phyloP scores from a whole-genome alignment of 2,113 vertebrate genomes.

The Ictalurus furcatus region DNA sequence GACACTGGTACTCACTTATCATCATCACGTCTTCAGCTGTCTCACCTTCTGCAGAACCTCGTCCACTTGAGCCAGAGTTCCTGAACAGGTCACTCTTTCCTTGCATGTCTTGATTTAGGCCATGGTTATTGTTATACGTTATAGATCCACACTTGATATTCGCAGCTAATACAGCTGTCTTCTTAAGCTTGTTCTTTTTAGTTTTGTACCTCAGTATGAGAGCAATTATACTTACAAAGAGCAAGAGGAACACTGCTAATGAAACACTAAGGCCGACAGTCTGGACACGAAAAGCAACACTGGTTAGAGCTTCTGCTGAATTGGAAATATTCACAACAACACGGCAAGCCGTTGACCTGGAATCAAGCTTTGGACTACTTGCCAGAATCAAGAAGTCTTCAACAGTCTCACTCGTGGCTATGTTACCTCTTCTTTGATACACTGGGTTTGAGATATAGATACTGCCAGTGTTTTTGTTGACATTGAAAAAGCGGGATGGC shows the following conservation, averaged over 20 bases:
- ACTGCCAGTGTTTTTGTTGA: conserved; percentile 82
- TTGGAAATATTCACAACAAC: conserved; percentile 82
- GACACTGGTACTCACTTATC: conserved; percentile 79
- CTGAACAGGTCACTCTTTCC: conserved; percentile 69
- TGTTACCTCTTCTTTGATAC: conserved; percentile 64
- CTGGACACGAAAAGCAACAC: conserved; percentile 64
- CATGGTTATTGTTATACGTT: conserved; percentile 52
- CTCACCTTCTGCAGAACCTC: conserved; percentile 83
- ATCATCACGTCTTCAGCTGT: conserved; percentile 87
- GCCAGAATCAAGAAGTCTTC: conserved; percentile 81
- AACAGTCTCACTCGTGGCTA: conserved; percentile 56
- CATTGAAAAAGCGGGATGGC: conserved; percentile 77
- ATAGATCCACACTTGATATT: conserved; percentile 52
- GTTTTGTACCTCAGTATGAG: conserved; percentile 76
- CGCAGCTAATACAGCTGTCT: conserved; percentile 58
- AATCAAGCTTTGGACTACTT: conserved; percentile 79
- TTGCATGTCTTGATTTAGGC: conserved; percentile 58
- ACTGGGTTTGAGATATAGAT: conserved; percentile 77
- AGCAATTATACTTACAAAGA: conserved; percentile 69
- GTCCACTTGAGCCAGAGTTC: conserved; percentile 79
- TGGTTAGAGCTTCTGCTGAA: conserved; percentile 63
- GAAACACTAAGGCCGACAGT: conserved; percentile 73
- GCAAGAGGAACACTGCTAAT: conserved; percentile 75
- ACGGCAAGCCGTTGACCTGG: conserved; percentile 77
- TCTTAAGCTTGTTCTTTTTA: conserved; percentile 70